A percentile compares a stretch with the other conserved stretches of the same genome.
Evolutionary conservation across 2,113 vertebrate genomes (phyloP).

Genomic region (Petaurus breviceps): DNA sequence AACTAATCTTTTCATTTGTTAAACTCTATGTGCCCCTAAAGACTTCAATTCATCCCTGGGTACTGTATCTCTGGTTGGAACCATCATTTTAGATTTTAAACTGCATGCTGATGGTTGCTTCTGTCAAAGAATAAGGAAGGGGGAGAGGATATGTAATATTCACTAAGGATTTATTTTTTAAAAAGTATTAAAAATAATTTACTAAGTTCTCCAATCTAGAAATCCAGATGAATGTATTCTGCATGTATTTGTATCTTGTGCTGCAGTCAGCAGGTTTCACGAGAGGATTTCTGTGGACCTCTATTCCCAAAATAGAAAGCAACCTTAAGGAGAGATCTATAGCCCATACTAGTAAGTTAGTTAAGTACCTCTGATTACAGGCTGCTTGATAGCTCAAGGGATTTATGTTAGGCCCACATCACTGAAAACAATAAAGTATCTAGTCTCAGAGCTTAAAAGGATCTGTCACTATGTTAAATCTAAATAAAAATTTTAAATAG

Average conservation of each 20-base stretch:
- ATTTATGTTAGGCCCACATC: background rate
- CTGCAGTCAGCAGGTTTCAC: background rate
- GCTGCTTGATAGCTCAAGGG: background rate
- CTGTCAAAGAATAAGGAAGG: slow-evolving; percentile 42
- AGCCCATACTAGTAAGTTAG: background rate
- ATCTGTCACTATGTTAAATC: background rate
- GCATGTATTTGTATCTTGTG: slow-evolving; percentile 17
- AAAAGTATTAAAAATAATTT: background rate
- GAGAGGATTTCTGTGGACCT: background rate
- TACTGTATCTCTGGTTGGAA: slow-evolving; percentile 34
- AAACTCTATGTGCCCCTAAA: slow-evolving; percentile 46
- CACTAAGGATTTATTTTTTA: background rate
- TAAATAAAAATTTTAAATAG: background rate
- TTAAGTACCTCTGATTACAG: background rate
- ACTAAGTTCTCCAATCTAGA: background rate
- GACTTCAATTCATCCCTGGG: slow-evolving; percentile 27
- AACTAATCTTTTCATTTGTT: slow-evolving; percentile 57
- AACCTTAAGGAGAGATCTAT: background rate
- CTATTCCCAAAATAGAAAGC: background rate
- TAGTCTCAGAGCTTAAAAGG: background rate
- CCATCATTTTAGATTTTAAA: slow-evolving; percentile 11
- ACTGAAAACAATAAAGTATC: background rate
- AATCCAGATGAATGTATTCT: slow-evolving; percentile 1
- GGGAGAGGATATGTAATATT: background rate
- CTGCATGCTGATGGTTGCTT: slow-evolving; percentile 35